Base-by-base conservation (phyloP, 2,113 vertebrate genomes). In the Crocuta crocuta region DNA sequence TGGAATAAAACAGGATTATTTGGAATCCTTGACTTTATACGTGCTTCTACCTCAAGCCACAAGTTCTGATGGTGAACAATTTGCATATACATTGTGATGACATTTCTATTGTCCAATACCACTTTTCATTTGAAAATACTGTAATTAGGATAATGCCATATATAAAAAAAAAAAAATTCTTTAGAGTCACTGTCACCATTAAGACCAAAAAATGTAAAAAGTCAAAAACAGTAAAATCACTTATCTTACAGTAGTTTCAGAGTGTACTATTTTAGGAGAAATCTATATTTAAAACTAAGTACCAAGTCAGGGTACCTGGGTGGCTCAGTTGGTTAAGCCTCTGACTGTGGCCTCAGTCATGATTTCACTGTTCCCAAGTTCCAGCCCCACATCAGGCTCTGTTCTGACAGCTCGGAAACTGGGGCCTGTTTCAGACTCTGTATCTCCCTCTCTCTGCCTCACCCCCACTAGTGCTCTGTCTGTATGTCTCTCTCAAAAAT, bases 271-370 rank as follows among this genome's bases (percentile, higher is more conserved):
- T 94, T 88, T 80, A 85, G 33, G 10, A 83, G 71, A 55, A 87
- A 85, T 82, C 23, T 94, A n/a, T 68, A 83, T 81, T 92, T 61
- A 83, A 87, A 89, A 55, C 19, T 71, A 95, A 96, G 76, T 92
- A 12, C 4, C 35, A 66, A 80, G 24, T 39, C 28, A 96, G 58
- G 58, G 58, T 23, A 23, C 21, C 58, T 61, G 58, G 58, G 15
- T 21, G 55, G 58, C 21, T 61, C 58, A 61, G 58, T 9, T 17
- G 0, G 58, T 61, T 61, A 61, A 61, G 21, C 58, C 58, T 9
- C 21, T 1, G 58, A 61, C 58, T 21, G 7, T 23, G 58, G 58
- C 58, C 21, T 21, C 8, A 3, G 58, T 61, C 58, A 61, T 61
- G 58, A 61, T 61, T 21, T 23, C 58, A 3, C 58, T 24, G 58